Percentiles rank a stretch among this genome's conserved stretches.
Evolutionary conservation across 2,888 invertebrate species (phyloP).

Genomic region (Sarcophaga carnaria): DNA sequence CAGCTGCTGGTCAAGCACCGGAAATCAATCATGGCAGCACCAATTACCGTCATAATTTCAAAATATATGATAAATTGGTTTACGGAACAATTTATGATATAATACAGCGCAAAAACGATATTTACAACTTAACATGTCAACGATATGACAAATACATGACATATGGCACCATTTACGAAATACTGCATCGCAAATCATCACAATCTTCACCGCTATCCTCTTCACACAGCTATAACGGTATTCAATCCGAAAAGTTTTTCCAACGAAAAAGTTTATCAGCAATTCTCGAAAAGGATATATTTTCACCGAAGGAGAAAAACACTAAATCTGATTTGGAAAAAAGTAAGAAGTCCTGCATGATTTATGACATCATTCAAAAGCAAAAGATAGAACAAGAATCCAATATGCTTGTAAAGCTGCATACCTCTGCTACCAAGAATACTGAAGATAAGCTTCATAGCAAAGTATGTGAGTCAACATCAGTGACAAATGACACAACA

Average conservation of each 20-base stretch:
- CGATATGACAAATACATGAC: constrained; percentile 82
- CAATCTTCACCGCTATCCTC: constrained; percentile 71
- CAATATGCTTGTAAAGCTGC: neutral
- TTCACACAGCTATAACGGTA: constrained; percentile 29
- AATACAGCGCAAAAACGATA: constrained; percentile 81
- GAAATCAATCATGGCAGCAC: neutral
- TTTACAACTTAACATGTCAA: constrained; percentile 80
- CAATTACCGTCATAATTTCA: constrained; percentile 79
- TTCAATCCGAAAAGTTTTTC: constrained; percentile 73
- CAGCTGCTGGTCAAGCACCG: constrained; percentile 34
- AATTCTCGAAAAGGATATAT: constrained; percentile 76
- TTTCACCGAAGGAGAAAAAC: constrained; percentile 56
- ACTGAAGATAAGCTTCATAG: neutral
- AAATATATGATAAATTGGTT: constrained; percentile 81
- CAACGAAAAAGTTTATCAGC: constrained; percentile 80
- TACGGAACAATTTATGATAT: constrained; percentile 82
- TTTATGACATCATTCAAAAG: constrained; percentile 81
- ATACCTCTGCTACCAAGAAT: constrained; percentile 9
- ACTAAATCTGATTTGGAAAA: constrained; percentile 63
- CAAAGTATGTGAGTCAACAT: neutral
- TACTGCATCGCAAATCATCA: constrained; percentile 80
- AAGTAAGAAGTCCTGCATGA: constrained; percentile 77
- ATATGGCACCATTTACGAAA: constrained; percentile 82
- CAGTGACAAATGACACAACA: neutral
- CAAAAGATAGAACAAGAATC: constrained; percentile 69